phyloP scores from a whole-genome alignment of 2,888 invertebrate species.

The Erebia palarica region DNA sequence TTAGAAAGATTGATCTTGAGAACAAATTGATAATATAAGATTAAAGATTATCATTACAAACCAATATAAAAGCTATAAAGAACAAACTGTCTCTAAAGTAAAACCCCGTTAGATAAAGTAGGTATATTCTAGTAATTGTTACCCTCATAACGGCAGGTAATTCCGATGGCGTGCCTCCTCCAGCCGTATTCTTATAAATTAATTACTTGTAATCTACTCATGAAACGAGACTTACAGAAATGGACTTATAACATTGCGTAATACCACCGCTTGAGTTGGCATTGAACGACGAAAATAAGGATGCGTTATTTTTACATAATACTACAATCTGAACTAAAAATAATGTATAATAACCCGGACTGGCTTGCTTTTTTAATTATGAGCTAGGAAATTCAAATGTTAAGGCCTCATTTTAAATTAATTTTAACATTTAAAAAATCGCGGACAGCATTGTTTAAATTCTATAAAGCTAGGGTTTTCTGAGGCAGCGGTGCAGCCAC shows the following conservation, averaged over 20 bases:
- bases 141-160: constrained; percentile 63
- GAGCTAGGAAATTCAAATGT: too few relatives aligned
- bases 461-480: too few relatives aligned
- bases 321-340: too few relatives aligned
- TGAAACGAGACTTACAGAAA: constrained; percentile 78
- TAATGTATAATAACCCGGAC: too few relatives aligned
- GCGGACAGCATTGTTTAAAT: too few relatives aligned
- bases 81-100: neutral
- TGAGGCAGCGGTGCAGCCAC: too few relatives aligned
- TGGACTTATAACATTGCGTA: constrained; percentile 74
- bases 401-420: too few relatives aligned
- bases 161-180: constrained; percentile 59
- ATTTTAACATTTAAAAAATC: too few relatives aligned
- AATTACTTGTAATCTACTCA: constrained; percentile 82
- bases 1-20: too few relatives aligned
- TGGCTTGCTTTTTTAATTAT: too few relatives aligned
- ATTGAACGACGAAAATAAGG: constrained; percentile 30
- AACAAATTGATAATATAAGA: neutral
- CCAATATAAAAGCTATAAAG: neutral
- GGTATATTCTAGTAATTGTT: constrained; percentile 30
- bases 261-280: constrained; percentile 43
- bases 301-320: constrained; percentile 34
- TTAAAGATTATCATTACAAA: neutral
- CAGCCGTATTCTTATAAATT: constrained; percentile 82
- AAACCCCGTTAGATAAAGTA: constrained; percentile 13